Conservation (phyloP, 2,888 invertebrate genomes). For the Loripinus fragilis region DNA sequence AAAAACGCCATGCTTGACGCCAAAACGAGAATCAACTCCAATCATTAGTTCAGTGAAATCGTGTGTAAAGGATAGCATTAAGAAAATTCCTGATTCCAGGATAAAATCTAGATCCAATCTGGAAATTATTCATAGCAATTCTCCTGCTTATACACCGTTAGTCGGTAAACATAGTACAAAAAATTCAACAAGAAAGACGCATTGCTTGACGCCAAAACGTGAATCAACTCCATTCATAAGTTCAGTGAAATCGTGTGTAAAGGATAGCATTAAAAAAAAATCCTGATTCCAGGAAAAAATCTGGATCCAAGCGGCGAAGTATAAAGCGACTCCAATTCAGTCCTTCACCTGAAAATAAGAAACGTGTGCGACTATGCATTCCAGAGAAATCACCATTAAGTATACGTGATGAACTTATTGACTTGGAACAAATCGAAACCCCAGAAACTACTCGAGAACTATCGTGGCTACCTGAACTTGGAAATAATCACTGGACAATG, state of each 20-base stretch:
- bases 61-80: no score
- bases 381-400: background rate
- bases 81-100: no score
- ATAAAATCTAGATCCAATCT: no score
- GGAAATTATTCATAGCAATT: no score
- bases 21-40: no score
- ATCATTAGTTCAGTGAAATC: no score
- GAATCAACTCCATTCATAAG: background rate
- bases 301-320: background rate
- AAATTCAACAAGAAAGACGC: background rate
- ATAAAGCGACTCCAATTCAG: background rate
- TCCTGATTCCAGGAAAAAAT: no score
- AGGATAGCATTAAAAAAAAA: no score
- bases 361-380: slow-evolving; percentile 1
- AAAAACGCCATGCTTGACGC: no score
- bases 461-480: background rate
- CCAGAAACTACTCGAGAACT: background rate
- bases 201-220: background rate
- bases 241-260: background rate
- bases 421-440: background rate
- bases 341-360: background rate
- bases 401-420: background rate
- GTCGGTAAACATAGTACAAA: background rate
- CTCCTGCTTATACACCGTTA: background rate
- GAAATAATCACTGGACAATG: slow-evolving; percentile 6